Conservation (phyloP, 2,888 invertebrate genomes). For the Lycocerus yunnanus region DNA sequence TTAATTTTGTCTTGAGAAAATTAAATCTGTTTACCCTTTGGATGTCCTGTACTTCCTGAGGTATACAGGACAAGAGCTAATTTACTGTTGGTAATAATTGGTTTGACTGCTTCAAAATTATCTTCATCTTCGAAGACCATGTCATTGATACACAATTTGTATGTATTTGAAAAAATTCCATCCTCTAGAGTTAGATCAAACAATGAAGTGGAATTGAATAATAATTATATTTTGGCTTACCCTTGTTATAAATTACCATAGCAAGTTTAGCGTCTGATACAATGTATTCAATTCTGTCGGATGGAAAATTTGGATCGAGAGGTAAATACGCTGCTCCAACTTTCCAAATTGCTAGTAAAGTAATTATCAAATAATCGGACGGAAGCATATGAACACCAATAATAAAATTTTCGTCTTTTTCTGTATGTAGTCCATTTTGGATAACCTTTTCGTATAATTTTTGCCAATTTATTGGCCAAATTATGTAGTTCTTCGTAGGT, state of each 20-base stretch:
- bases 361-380: conserved; percentile 67
- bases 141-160: conserved; percentile 56
- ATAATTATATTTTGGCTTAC: conserved; percentile 51
- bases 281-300: conserved; percentile 75
- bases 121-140: conserved; percentile 48
- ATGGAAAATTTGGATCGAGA: conserved; percentile 74
- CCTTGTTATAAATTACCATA: conserved; percentile 69
- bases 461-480: conserved; percentile 63
- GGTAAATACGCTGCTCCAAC: conserved; percentile 84
- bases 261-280: conserved; percentile 74
- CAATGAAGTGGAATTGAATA: not conserved
- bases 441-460: conserved; percentile 57
- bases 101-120: conserved; percentile 54
- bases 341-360: conserved; percentile 77
- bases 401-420: conserved; percentile 72
- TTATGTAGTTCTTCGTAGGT: conserved; percentile 63
- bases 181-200: not conserved
- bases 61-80: conserved; percentile 81
- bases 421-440: conserved; percentile 52
- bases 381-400: conserved; percentile 82
- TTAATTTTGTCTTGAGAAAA: not conserved
- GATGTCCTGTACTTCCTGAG: conserved; percentile 87
- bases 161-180: conserved; percentile 39
- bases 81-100: conserved; percentile 52
- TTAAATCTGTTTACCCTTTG: conserved; percentile 70